Percentiles rank a stretch among this genome's conserved stretches.
These are phyloP conservation scores for Enteromius treurensis DNA, from an alignment of 2,797 vertebrate species.

Conservation along the genomic window DNA sequence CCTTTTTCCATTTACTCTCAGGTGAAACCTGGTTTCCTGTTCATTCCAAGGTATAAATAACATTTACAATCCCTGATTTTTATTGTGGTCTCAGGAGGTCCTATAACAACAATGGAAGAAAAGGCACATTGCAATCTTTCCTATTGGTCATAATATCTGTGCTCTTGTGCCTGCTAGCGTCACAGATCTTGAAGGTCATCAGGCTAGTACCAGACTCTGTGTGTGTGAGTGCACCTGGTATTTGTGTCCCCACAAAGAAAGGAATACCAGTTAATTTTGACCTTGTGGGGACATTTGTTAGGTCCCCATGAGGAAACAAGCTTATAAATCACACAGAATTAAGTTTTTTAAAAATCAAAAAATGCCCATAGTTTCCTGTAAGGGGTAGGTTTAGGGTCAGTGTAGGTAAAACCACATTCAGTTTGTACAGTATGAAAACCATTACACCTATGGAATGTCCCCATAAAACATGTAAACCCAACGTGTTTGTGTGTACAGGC, in stretches of 20 bases:
- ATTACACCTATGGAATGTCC: too few relatives aligned
- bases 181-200: conserved; percentile 42
- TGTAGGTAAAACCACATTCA: too few relatives aligned
- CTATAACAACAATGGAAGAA: not conserved
- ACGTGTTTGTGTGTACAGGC: not conserved
- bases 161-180: conserved; percentile 7
- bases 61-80: not conserved
- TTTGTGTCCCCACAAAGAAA: too few relatives aligned
- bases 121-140: not conserved
- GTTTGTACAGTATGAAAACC: too few relatives aligned
- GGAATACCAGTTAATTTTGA: too few relatives aligned
- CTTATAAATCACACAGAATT: too few relatives aligned
- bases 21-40: not conserved
- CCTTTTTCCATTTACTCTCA: not conserved
- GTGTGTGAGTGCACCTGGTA: not conserved
- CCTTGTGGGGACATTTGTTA: too few relatives aligned
- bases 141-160: not conserved
- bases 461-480: too few relatives aligned
- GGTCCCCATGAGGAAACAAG: too few relatives aligned
- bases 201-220: conserved; percentile 39
- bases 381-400: too few relatives aligned
- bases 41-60: conserved; percentile 2
- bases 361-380: too few relatives aligned
- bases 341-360: too few relatives aligned
- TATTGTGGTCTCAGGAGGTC: conserved; percentile 3